Conservation (phyloP, 1,140 invertebrate species). For the Halesus radiatus region DNA sequence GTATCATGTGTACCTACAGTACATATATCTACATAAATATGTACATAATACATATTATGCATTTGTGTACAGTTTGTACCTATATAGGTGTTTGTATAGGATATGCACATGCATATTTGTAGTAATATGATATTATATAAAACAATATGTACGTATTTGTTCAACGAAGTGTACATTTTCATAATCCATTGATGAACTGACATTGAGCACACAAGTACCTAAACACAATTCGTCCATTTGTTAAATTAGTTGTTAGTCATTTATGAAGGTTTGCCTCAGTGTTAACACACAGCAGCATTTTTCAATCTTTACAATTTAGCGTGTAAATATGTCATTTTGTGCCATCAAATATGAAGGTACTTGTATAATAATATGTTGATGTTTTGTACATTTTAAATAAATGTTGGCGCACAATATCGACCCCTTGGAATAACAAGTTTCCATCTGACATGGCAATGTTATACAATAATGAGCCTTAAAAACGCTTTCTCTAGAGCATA, state of each 20-base stretch:
- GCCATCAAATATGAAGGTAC: too few species aligned
- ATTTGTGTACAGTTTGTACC: too few species aligned
- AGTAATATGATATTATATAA: neutral
- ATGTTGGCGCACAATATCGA: neutral
- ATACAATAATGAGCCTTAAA: too few species aligned
- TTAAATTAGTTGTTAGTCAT: conserved; percentile 12
- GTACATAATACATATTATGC: too few species aligned
- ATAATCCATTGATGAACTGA: conserved; percentile 37
- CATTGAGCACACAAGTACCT: conserved; percentile 34
- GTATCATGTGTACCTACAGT: too few species aligned
- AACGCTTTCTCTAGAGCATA: too few species aligned
- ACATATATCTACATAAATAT: too few species aligned
- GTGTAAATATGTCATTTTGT: too few species aligned
- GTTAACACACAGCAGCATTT: neutral
- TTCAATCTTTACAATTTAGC: neutral
- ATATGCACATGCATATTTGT: neutral
- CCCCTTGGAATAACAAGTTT: too few species aligned
- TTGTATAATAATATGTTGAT: neutral
- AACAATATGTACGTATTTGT: too few species aligned
- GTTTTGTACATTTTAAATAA: neutral
- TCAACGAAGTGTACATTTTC: conserved; percentile 19
- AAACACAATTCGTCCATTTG: conserved; percentile 42
- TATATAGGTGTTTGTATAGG: too few species aligned
- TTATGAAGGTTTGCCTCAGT: neutral
- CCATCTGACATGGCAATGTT: too few species aligned